Percentiles rank a stretch among this genome's conserved stretches.
phyloP scores from a whole-genome alignment of 2,888 invertebrate species.

The Xanthia togata region DNA sequence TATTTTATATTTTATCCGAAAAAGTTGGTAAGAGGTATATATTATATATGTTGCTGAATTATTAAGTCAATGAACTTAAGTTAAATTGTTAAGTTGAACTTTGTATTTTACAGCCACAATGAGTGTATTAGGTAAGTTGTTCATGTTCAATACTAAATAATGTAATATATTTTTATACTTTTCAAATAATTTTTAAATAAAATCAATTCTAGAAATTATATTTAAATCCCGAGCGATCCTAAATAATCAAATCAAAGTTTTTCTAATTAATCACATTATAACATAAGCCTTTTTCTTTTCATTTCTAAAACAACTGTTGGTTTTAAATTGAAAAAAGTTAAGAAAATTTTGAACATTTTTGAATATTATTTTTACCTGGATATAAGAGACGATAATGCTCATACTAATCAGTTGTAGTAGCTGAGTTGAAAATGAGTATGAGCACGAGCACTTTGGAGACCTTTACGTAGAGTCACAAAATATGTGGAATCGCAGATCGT shows the following conservation, averaged over 20 bases:
- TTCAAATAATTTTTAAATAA: too few species aligned
- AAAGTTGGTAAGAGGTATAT: neutral
- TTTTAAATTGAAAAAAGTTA: conserved; percentile 43
- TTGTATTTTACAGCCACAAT: neutral
- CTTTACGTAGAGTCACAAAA: neutral
- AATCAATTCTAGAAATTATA: neutral
- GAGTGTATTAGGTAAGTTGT: too few species aligned
- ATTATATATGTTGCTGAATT: neutral
- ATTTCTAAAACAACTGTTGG: neutral
- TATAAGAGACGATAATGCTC: neutral
- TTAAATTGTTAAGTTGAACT: neutral
- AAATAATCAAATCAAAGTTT: conserved; percentile 9
- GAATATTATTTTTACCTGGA: neutral
- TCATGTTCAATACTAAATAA: too few species aligned
- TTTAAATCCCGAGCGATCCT: conserved; percentile 4
- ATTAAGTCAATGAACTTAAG: neutral
- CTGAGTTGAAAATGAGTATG: neutral
- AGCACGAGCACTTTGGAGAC: too few species aligned
- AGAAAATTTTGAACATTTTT: too few species aligned
- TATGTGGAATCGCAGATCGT: neutral
- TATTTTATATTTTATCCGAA: neutral
- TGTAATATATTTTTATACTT: too few species aligned
- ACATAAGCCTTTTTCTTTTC: neutral
- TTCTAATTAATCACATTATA: neutral
- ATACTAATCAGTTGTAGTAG: neutral